These are phyloP conservation scores for Drepana arcuata DNA, from an alignment of 1,140 invertebrate genomes.

Conservation along the genomic window DNA sequence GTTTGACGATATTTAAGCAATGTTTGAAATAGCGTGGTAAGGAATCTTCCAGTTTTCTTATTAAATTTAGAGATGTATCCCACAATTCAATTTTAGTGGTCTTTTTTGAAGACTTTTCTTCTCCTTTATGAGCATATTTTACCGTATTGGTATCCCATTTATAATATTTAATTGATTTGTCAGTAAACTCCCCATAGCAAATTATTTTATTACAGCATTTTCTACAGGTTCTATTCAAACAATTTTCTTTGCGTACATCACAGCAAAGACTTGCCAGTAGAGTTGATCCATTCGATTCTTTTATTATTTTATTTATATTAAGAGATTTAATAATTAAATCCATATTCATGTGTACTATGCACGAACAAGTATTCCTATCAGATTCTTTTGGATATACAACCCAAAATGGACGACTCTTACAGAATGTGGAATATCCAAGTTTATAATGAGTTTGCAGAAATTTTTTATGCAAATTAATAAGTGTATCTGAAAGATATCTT, in stretches of 20 bases:
- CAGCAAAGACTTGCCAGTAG: conserved; percentile 5
- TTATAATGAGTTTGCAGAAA: conserved; percentile 1
- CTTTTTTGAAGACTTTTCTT: conserved; percentile 4
- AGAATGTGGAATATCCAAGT: conserved; percentile 5
- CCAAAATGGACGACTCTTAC: conserved; percentile 7
- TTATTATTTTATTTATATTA: conserved; percentile 2
- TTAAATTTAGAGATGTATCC: conserved; percentile 5
- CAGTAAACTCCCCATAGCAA: conserved; percentile 7
- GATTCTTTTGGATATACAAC: conserved; percentile 2
- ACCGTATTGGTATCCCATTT: conserved; percentile 2
- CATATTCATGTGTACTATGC: conserved; percentile 4
- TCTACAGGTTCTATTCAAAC: conserved; percentile 4
- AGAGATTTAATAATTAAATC: background rate
- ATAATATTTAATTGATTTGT: conserved; percentile 4
- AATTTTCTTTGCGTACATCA: conserved; percentile 2
- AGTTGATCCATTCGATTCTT: conserved; percentile 1
- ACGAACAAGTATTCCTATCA: conserved; percentile 7
- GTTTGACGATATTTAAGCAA: background rate
- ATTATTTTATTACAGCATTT: conserved; percentile 5
- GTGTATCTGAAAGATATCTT: conserved; percentile 10
- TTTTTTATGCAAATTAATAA: conserved; percentile 12
- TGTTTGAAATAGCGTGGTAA: conserved; percentile 5
- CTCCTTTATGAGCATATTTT: conserved; percentile 3
- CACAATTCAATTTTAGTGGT: conserved; percentile 2
- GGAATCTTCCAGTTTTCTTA: conserved; percentile 1